Percentiles rank a stretch among this genome's conserved stretches.
Conservation (phyloP, 2,113 vertebrate genomes). For the Lasiurus cinereus region DNA sequence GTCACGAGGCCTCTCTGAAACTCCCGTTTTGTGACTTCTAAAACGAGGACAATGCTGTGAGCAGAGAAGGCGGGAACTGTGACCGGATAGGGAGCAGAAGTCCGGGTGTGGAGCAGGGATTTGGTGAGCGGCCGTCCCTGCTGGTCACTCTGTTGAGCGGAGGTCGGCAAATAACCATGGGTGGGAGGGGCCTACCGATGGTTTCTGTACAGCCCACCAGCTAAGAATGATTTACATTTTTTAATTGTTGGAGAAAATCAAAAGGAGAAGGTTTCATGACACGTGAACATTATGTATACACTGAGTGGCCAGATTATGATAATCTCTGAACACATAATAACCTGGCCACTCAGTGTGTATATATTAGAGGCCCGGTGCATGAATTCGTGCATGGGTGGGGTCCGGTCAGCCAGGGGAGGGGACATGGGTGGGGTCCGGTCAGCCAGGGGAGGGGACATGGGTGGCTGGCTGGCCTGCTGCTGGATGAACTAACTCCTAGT, state of each 20-base stretch:
- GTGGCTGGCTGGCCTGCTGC: too few relatives aligned
- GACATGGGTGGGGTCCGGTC: too few relatives aligned
- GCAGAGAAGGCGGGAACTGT: neutral
- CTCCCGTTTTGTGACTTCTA: neutral
- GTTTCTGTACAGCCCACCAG: neutral
- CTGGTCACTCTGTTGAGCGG: neutral
- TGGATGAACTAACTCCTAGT: too few relatives aligned
- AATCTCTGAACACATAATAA: too few relatives aligned
- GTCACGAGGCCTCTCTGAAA: neutral
- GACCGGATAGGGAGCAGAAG: neutral
- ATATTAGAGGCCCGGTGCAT: too few relatives aligned
- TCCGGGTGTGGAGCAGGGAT: neutral
- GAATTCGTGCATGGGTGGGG: too few relatives aligned
- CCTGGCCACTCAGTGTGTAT: too few relatives aligned
- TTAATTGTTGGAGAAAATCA: neutral
- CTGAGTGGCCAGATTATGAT: too few relatives aligned
- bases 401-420: too few relatives aligned
- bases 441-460: too few relatives aligned
- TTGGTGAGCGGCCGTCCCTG: neutral
- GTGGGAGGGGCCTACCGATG: neutral
- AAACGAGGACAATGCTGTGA: neutral
- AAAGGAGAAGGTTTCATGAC: constrained; percentile 41
- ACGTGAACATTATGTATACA: neutral
- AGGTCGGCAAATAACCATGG: neutral
- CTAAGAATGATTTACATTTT: neutral